phyloP scores from a whole-genome alignment of 1,140 invertebrate species.

The Anastatus disparis region DNA sequence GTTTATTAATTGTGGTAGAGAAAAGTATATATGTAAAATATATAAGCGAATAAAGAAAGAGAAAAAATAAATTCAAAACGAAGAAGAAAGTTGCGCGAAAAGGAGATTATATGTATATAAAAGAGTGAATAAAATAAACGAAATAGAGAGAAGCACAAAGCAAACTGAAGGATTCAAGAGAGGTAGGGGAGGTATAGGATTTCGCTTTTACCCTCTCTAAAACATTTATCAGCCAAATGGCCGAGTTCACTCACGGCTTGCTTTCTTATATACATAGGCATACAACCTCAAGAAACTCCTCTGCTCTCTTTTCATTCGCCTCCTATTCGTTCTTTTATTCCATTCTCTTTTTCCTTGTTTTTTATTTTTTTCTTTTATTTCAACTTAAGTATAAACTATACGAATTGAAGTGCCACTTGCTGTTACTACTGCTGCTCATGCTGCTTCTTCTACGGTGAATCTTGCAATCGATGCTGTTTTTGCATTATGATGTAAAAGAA shows the following conservation, averaged over 20 bases:
- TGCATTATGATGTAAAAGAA: slow-evolving; percentile 1
- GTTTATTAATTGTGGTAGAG: too few species aligned
- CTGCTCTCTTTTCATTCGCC: too few species aligned
- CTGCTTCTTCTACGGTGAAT: too few species aligned
- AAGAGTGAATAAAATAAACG: slow-evolving; percentile 6
- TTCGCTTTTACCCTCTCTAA: slow-evolving; percentile 46
- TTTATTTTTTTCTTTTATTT: too few species aligned
- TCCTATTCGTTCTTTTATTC: neutral
- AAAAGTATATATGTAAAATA: too few species aligned
- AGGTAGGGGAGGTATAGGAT: slow-evolving; percentile 39
- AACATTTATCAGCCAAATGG: slow-evolving; percentile 44
- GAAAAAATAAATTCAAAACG: too few species aligned
- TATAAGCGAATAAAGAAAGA: too few species aligned
- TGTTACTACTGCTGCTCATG: neutral
- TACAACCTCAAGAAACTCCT: too few species aligned
- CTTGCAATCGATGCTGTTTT: slow-evolving; percentile 25
- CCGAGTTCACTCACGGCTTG: neutral
- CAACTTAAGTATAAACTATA: neutral
- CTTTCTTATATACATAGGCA: too few species aligned
- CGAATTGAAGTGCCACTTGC: slow-evolving; percentile 40
- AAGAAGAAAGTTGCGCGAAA: neutral
- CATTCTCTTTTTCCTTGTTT: neutral
- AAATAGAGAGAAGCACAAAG: neutral
- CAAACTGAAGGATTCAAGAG: slow-evolving; percentile 11
- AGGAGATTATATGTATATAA: too few species aligned